These are phyloP conservation scores for Pyxicephalus adspersus DNA, from an alignment of 2,113 vertebrate genomes.

Conservation along the genomic window DNA sequence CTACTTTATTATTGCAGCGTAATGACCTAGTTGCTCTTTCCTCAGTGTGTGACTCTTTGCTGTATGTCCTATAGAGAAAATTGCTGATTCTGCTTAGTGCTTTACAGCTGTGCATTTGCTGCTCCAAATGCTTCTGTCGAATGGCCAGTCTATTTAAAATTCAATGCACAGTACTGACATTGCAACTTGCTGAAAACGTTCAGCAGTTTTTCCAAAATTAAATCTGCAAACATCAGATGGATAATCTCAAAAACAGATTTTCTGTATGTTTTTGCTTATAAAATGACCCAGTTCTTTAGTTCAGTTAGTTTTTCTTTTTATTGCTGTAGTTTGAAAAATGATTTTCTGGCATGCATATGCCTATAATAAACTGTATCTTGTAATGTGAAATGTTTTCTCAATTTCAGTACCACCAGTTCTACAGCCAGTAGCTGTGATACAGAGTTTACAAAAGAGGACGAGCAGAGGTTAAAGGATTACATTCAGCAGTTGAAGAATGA, in stretches of 20 bases:
- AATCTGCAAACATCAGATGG: not conserved
- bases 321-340: not conserved
- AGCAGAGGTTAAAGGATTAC: constrained; percentile 85
- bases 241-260: not conserved
- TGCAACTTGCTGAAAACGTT: constrained; percentile 13
- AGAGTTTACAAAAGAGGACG: constrained; percentile 86
- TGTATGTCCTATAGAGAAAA: not conserved
- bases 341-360: not conserved
- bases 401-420: constrained; percentile 83
- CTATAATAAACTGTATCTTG: not conserved
- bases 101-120: constrained; percentile 16
- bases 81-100: constrained; percentile 6
- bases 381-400: not conserved
- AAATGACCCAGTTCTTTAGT: not conserved
- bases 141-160: constrained; percentile 1
- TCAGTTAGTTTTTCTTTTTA: not conserved
- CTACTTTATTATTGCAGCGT: not conserved
- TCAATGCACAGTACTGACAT: constrained; percentile 1
- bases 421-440: constrained; percentile 87
- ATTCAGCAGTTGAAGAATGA: constrained; percentile 87
- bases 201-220: constrained; percentile 16
- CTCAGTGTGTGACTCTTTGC: not conserved
- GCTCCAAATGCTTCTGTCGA: not conserved
- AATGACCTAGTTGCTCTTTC: not conserved
- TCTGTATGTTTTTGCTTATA: not conserved